Evolutionary conservation across 1,140 invertebrate species (phyloP), one percentile per base, ranked within the genome.

Genomic region (Caerostris extrusa): DNA sequence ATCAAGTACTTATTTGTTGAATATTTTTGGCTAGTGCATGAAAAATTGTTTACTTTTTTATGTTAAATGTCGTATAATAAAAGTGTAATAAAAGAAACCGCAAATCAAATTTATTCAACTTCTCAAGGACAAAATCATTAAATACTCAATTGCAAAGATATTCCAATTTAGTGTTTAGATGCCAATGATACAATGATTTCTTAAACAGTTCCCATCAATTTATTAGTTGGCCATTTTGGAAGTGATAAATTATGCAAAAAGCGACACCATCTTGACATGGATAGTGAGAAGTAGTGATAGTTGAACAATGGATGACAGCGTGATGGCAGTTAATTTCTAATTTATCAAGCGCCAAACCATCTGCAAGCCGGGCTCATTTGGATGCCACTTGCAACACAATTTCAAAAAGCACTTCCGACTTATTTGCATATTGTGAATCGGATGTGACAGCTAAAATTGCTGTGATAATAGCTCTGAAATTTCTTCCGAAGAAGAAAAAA

Each of bases 391-490:
- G 14, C 55, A 56, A 57, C 82, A 56, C 82, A 3, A 7, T 58
- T 85, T 58, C 17, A n/a, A 5, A 85, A n/a, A 57, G 17, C n/a
- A 57, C n/a, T 85, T 58, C 82, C 82, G 14, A 85, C 56, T 58
- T 85, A 85, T 85, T 85, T 85, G 57, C n/a, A 85, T 85, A 19
- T 19, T 85, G 14, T 34, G 82, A 57, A 8, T 57, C 6, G 14
- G 14, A 57, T 58, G 55, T 57, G 55, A 83, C 56, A 57, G 17
- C 53, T n/a, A 58, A 85, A 57, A 57, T 19, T 8, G 17, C 19
- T 57, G 2, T 58, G 17, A 85, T 85, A 85, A 34, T 34, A 34
- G 34, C 34, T 34, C 34, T 34, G 34, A 34, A 34, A 34, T 34
- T 34, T 34, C 34, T 34, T 34, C 34, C 34, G 34, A 34, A 34